Base-by-base conservation (phyloP, 2,888 invertebrate genomes). In the Anagyrus pseudococci region DNA sequence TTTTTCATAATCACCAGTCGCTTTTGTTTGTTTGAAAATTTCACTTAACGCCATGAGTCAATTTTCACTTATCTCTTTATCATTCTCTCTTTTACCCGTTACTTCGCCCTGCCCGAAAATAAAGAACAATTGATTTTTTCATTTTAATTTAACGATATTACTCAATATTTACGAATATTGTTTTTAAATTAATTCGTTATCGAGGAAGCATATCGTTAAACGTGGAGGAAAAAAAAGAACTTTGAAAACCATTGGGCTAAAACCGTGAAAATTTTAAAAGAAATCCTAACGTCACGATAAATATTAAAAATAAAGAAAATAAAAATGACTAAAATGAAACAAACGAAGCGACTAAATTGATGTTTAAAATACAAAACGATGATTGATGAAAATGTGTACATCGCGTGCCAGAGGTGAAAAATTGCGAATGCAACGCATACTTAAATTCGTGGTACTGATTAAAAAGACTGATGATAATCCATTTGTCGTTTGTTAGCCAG, bases 401-500 rank as follows among this genome's bases (percentile, higher is more conserved):
- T 8, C 58, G 53, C 44, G 46, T 15, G 41, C 13, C 58, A 60
- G 52, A 53, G 52, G 29, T 26, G 46, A 64, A 37, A 37, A 8
- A 13, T 37, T 37, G 58, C 57, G 66, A 69, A 68, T 69, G 68
- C 63, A 69, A 59, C 66, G 59, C 57, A 64, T 62, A 58, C 15
- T 37, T 37, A 54, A 61, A 37, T 57, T 43, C 66, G 60, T 64
- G 57, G n/a, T 53, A 47, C 17, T 62, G 40, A 29, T 37, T 10
- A 57, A 53, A 23, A 62, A 60, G 62, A 64, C 57, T 64, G 59
- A 67, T 65, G 59, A 62, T 67, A 64, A 68, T 67, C 58, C 62
- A 52, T 59, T 62, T 58, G 62, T 81, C 80, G 73, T 81, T 85
- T 86, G 83, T 84, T 85, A 88, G 88, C 87, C 87, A 84, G 87